Evolutionary conservation across 2,113 vertebrate species (phyloP), one percentile per base, ranked within the genome.

Genomic region (Lasiurus cinereus): DNA sequence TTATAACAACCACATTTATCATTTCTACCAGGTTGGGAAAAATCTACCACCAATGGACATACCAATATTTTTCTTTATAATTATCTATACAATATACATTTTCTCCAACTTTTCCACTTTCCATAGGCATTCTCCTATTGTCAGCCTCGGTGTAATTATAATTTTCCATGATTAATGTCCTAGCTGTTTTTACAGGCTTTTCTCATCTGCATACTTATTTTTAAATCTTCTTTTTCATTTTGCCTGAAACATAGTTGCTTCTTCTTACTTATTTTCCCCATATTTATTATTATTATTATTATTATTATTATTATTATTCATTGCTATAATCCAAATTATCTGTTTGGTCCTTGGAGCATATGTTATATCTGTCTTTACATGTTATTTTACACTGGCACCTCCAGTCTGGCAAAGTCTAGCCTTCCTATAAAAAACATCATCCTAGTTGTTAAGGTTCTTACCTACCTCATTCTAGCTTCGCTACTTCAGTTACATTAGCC

Each of bases 351-450:
- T 70, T n/a, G 50, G 29, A 33, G 5, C 69, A 14, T 4, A 0
- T 0, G 21, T 12, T 79, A 22, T 46, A 0, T 5, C 13, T 91
- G 64, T 66, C 62, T 33, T 27, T 18, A 13, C 21, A 27, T 21
- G 0, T 66, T 3, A 21, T 3, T 46, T 6, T 15, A 7, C 4
- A 13, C 11, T 0, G 0, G 9, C 19, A 83, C 15, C 2, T 83
- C 0, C 82, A 80, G 22, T 93, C 69, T 90, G n/a, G 2, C 2
- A 56, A 88, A 83, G n/a, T 39, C 29, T 52, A 36, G 24, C 3
- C 24, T 83, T 88, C 5, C 3, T 64, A 3, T 48, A 62, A 15
- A 66, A 92, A 91, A 59, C 0, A 46, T 21, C 8, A 8, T 82
- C 10, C 4, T 85, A 6, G 91, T 96, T 46, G 93, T 54, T 8